Percentiles rank a stretch among this genome's conserved stretches.
These are phyloP conservation scores for Propithecus perrieri DNA, from an alignment of 2,797 vertebrate genomes.

Conservation along the genomic window DNA sequence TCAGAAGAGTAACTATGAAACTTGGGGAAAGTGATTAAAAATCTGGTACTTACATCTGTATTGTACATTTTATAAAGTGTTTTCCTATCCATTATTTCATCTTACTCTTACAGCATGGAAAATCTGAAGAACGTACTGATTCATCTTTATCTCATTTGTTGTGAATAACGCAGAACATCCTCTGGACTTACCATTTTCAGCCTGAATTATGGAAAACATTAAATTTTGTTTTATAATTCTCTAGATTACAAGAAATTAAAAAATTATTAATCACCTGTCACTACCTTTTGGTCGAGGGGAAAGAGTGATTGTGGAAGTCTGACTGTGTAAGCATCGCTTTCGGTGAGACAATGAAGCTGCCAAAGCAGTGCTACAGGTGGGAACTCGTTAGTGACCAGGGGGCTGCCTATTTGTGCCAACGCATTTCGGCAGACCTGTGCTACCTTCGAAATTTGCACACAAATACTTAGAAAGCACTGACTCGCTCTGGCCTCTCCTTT, in stretches of 20 bases:
- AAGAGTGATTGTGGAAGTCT: background rate
- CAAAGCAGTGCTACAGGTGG: rapidly evolving
- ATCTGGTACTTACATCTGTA: background rate
- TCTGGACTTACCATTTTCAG: background rate
- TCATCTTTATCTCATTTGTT: background rate
- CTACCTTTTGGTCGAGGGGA: background rate
- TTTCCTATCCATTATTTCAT: background rate
- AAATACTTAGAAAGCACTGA: background rate
- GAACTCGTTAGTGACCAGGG: background rate
- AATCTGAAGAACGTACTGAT: background rate
- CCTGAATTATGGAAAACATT: background rate
- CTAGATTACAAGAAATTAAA: background rate
- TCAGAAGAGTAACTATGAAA: background rate
- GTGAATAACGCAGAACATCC: background rate
- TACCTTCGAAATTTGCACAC: background rate
- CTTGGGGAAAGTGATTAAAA: background rate
- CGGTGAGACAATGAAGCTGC: background rate
- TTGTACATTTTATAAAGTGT: background rate
- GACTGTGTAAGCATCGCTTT: background rate
- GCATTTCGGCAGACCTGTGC: background rate
- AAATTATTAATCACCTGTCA: background rate
- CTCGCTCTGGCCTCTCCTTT: constrained; percentile 50
- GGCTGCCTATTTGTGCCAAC: background rate
- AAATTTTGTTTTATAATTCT: background rate
- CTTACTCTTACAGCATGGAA: background rate